Evolutionary conservation across 2,888 invertebrate species (phyloP).

Genomic region (Argyresthia goedartella): DNA sequence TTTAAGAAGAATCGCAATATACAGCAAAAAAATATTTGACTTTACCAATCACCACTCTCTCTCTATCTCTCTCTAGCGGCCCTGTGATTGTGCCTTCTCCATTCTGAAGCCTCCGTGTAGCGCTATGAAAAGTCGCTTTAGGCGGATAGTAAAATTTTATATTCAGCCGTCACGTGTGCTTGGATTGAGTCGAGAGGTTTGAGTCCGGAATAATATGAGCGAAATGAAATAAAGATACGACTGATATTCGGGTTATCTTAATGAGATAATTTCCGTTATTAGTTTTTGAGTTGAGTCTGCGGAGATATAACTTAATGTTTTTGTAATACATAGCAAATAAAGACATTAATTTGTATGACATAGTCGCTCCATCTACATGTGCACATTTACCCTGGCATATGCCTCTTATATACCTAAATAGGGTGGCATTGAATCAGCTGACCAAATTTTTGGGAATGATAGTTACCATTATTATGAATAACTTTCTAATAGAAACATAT

Average conservation of each 20-base stretch:
- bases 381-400: too few species aligned
- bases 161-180: neutral
- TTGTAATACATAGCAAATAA: neutral
- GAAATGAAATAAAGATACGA: neutral
- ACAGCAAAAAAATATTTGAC: too few species aligned
- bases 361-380: too few species aligned
- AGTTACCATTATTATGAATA: too few species aligned
- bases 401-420: too few species aligned
- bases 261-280: neutral
- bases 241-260: neutral
- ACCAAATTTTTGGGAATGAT: too few species aligned
- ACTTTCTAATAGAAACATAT: too few species aligned
- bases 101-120: constrained; percentile 10
- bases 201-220: neutral
- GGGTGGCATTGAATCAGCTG: too few species aligned
- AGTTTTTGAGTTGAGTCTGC: neutral
- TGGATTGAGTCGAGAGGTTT: neutral
- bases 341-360: too few species aligned
- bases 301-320: neutral
- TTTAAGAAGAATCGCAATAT: too few species aligned
- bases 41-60: too few species aligned
- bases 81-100: constrained; percentile 32
- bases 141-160: constrained; percentile 5
- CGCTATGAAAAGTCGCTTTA: constrained; percentile 3
- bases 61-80: too few species aligned